These are phyloP conservation scores for Meliscaeva auricollis DNA, from an alignment of 2,888 invertebrate genomes.

Conservation along the genomic window DNA sequence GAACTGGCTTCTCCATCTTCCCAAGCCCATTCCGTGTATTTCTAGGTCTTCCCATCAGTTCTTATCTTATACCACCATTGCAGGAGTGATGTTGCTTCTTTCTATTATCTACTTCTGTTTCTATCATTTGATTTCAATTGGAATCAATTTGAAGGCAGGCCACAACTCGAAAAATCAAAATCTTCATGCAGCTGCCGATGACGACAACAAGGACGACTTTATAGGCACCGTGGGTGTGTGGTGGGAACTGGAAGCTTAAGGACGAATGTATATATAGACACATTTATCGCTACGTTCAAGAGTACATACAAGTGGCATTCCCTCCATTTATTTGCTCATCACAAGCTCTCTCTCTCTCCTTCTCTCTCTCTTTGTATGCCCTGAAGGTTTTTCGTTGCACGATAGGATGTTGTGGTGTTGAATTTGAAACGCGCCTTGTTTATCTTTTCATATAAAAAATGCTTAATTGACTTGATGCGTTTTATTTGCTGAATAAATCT, in stretches of 20 bases:
- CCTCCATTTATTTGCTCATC: constrained; percentile 61
- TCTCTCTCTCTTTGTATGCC: background rate
- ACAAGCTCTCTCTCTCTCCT: background rate
- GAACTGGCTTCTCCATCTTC: constrained; percentile 6
- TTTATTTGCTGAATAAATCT: constrained; percentile 74
- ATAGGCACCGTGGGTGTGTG: background rate
- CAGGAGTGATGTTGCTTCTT: constrained; percentile 16
- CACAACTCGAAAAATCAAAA: constrained; percentile 73
- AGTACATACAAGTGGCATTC: constrained; percentile 23
- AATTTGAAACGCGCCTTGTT: constrained; percentile 59
- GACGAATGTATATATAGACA: too few species aligned
- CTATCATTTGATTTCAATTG: constrained; percentile 74
- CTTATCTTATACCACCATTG: constrained; percentile 46
- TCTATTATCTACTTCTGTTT: constrained; percentile 54
- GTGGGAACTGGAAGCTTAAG: background rate
- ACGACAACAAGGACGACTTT: constrained; percentile 9
- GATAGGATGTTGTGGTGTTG: constrained; percentile 39
- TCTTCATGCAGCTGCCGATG: constrained; percentile 54
- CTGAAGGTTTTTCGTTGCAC: background rate
- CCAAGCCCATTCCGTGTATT: background rate
- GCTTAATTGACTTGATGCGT: constrained; percentile 75
- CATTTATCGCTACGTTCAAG: background rate
- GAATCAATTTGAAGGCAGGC: constrained; percentile 72
- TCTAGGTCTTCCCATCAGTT: too few species aligned
- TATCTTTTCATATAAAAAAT: constrained; percentile 71